Percentiles rank a stretch among this genome's conserved stretches.
These are phyloP conservation scores for Oplegnathus fasciatus DNA, from an alignment of 2,113 vertebrate species.

Conservation along the genomic window DNA sequence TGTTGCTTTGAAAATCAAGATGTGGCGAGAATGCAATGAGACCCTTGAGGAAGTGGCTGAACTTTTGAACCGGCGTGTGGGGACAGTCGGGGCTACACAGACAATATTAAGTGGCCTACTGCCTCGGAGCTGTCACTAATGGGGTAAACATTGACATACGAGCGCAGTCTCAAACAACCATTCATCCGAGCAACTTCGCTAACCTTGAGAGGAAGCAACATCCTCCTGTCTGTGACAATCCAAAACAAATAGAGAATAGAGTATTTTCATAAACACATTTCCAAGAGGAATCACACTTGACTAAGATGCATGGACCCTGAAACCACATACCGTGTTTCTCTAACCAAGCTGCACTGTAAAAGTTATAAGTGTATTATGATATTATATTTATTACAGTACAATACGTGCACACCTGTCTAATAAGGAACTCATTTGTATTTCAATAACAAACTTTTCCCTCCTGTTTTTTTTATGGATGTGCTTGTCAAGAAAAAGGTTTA, in stretches of 20 bases:
- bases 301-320: conserved; percentile 67
- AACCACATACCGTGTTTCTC: conserved; percentile 46
- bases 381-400: conserved; percentile 68
- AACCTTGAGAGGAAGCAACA: conserved; percentile 77
- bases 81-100: conserved; percentile 73
- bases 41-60: conserved; percentile 85
- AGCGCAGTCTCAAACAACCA: conserved; percentile 73
- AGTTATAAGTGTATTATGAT: conserved; percentile 62
- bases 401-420: conserved; percentile 75
- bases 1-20: conserved; percentile 82
- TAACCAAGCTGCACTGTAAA: conserved; percentile 52
- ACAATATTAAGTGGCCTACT: conserved; percentile 81
- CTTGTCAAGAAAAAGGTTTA: conserved; percentile 77
- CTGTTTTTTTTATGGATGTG: conserved; percentile 76
- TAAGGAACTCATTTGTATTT: conserved; percentile 71
- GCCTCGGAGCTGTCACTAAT: conserved; percentile 83
- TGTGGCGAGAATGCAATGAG: conserved; percentile 83
- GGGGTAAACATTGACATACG: conserved; percentile 84
- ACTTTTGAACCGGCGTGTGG: conserved; percentile 82
- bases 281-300: conserved; percentile 69
- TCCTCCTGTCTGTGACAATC: conserved; percentile 66
- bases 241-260: conserved; percentile 75
- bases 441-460: conserved; percentile 60
- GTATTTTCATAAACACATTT: conserved; percentile 77
- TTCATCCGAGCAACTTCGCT: conserved; percentile 79